Evolutionary conservation across 2,113 vertebrate species (phyloP).

Genomic region (Clarias magur): DNA sequence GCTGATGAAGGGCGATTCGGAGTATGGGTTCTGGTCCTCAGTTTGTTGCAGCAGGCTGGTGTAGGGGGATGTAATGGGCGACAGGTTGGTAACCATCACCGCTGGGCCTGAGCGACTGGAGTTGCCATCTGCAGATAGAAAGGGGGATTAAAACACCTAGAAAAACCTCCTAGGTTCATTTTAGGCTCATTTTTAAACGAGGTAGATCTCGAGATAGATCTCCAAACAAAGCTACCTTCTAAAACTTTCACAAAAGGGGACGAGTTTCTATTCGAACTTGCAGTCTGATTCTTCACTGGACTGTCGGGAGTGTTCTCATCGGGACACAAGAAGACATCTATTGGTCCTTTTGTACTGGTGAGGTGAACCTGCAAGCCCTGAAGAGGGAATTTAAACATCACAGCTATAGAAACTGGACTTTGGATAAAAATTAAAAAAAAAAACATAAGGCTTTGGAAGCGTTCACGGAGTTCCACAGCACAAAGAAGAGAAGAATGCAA

Average conservation of each 20-base stretch:
- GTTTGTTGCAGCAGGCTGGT: constrained; percentile 80
- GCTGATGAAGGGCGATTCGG: constrained; percentile 79
- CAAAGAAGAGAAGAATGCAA: neutral
- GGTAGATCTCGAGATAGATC: neutral
- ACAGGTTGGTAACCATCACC: constrained; percentile 70
- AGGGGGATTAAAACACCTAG: neutral
- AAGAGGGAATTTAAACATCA: neutral
- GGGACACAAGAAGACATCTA: constrained; percentile 90
- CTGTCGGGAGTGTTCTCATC: constrained; percentile 80
- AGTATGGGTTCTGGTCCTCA: constrained; percentile 61
- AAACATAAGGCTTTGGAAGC: neutral
- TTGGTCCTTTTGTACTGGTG: constrained; percentile 87
- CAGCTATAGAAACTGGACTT: neutral
- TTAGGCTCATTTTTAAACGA: neutral
- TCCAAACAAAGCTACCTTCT: constrained; percentile 52
- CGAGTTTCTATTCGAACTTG: constrained; percentile 77
- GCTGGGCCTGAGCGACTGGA: constrained; percentile 29
- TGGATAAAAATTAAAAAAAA: neutral
- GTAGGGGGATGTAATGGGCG: constrained; percentile 75
- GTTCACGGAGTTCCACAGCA: neutral
- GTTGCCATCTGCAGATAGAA: neutral
- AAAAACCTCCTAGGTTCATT: no score
- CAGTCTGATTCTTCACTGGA: constrained; percentile 70
- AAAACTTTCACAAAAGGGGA: constrained; percentile 55
- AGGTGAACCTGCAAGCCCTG: constrained; percentile 90